phyloP scores from a whole-genome alignment of 2,888 invertebrate species.

The Schrankia costaestrigalis region DNA sequence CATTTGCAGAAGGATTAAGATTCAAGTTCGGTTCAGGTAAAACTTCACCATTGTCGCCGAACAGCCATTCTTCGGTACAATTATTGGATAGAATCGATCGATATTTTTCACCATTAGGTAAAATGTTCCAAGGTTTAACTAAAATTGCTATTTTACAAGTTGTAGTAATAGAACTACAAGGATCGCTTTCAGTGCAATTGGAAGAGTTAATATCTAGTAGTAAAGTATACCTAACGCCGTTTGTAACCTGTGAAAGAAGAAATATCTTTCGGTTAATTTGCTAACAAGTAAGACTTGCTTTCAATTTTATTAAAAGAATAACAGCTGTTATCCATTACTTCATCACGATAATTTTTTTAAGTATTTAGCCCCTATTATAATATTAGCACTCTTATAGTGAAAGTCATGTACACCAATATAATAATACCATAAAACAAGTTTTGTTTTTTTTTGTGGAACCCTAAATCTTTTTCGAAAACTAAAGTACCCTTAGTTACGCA shows the following conservation, averaged over 20 bases:
- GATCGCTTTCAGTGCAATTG: slow-evolving; percentile 56
- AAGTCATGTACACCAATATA: too few species aligned
- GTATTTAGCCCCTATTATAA: too few species aligned
- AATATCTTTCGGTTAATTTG: neutral
- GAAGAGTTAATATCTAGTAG: slow-evolving; percentile 73
- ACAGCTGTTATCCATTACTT: too few species aligned
- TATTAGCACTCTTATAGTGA: too few species aligned
- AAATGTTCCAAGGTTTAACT: slow-evolving; percentile 84
- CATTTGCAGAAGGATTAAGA: slow-evolving; percentile 38
- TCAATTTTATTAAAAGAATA: too few species aligned
- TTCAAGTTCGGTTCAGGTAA: slow-evolving; percentile 33
- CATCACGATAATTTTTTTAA: too few species aligned
- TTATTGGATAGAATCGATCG: slow-evolving; percentile 83
- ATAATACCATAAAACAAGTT: too few species aligned
- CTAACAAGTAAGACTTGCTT: too few species aligned
- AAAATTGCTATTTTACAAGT: slow-evolving; percentile 82
- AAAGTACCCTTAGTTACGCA: too few species aligned
- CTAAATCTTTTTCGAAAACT: too few species aligned
- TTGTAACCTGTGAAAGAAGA: slow-evolving; percentile 73
- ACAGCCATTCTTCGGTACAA: slow-evolving; percentile 81
- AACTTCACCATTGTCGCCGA: slow-evolving; percentile 61
- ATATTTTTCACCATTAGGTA: slow-evolving; percentile 78
- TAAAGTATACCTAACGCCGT: slow-evolving; percentile 81
- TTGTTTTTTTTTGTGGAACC: too few species aligned
- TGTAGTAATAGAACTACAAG: slow-evolving; percentile 52